These are phyloP conservation scores for Drosophila neotestacea DNA, from an alignment of 2,888 invertebrate species.

Conservation along the genomic window DNA sequence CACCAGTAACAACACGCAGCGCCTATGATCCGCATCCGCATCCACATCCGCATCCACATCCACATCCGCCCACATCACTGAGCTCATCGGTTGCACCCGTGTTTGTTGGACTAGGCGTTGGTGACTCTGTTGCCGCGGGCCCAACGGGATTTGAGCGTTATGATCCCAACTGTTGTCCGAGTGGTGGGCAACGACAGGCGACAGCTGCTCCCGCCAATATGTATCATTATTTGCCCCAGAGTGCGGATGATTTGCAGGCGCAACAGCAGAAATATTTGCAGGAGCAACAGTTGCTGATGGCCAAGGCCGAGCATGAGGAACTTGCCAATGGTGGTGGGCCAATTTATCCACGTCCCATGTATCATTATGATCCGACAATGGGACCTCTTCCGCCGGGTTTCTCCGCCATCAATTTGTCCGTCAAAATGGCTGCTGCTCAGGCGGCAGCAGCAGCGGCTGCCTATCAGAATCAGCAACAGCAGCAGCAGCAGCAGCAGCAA, in stretches of 20 bases:
- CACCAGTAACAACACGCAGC: constrained; percentile 73
- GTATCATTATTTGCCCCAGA: constrained; percentile 87
- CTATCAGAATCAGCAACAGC: constrained; percentile 82
- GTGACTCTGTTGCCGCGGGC: constrained; percentile 55
- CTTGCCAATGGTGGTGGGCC: constrained; percentile 87
- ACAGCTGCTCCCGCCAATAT: constrained; percentile 86
- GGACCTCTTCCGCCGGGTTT: constrained; percentile 91
- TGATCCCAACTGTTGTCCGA: constrained; percentile 86
- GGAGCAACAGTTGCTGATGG: constrained; percentile 87
- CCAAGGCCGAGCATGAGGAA: constrained; percentile 90
- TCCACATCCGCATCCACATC: constrained; percentile 64
- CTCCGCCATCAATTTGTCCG: constrained; percentile 93
- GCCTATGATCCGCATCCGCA: constrained; percentile 75
- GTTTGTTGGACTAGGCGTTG: constrained; percentile 52
- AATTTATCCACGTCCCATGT: constrained; percentile 93
- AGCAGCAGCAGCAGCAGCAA: constrained; percentile 83
- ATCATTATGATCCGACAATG: constrained; percentile 91
- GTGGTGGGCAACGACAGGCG: constrained; percentile 46
- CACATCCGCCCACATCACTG: constrained; percentile 61
- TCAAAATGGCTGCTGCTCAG: constrained; percentile 89
- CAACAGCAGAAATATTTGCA: constrained; percentile 88
- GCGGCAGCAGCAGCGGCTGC: constrained; percentile 85
- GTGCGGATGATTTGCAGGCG: constrained; percentile 87
- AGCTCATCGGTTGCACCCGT: constrained; percentile 62
- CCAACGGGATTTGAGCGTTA: constrained; percentile 88